These are phyloP conservation scores for Oryzias dopingdopingensis DNA, from an alignment of 2,797 vertebrate genomes.

Conservation along the genomic window DNA sequence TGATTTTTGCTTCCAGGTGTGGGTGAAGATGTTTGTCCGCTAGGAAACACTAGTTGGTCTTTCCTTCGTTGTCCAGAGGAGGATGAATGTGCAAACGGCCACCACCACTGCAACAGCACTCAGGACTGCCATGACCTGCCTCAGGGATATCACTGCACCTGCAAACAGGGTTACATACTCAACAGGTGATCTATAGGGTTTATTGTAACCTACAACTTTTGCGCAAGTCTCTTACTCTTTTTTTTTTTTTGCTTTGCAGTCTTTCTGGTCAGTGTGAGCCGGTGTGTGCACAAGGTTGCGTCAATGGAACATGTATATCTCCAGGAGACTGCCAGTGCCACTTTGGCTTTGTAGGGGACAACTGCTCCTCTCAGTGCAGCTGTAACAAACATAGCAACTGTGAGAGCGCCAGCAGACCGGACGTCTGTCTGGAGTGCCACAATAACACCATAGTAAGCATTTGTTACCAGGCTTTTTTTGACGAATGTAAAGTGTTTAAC, in stretches of 20 bases:
- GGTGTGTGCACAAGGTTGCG: slow-evolving; percentile 88
- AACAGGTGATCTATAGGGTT: slow-evolving; percentile 74
- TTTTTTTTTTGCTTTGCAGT: slow-evolving; percentile 47
- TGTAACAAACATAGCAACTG: slow-evolving; percentile 95
- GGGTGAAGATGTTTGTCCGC: slow-evolving; percentile 75
- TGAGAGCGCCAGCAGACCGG: slow-evolving; percentile 79
- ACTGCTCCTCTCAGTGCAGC: slow-evolving; percentile 90
- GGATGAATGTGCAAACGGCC: slow-evolving; percentile 87
- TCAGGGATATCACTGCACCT: slow-evolving; percentile 87
- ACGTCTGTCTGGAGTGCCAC: slow-evolving; percentile 86
- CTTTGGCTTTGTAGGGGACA: slow-evolving; percentile 90
- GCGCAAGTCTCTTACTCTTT: neutral
- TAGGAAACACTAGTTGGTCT: slow-evolving; percentile 84
- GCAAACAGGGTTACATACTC: slow-evolving; percentile 88
- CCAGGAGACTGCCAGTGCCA: slow-evolving; percentile 89
- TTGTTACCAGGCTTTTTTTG: neutral
- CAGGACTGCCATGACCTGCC: slow-evolving; percentile 88
- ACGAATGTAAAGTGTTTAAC: neutral
- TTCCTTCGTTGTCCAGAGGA: slow-evolving; percentile 90
- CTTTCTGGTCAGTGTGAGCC: slow-evolving; percentile 86
- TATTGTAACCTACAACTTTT: neutral
- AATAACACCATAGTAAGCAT: slow-evolving; percentile 87
- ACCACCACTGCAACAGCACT: slow-evolving; percentile 89
- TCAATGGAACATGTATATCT: slow-evolving; percentile 88
- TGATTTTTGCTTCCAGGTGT: slow-evolving; percentile 57